Percentiles rank a stretch among this genome's conserved stretches.
These are phyloP conservation scores for Rhizoglyphus robini DNA, from an alignment of 1,140 invertebrate genomes.

Conservation along the genomic window DNA sequence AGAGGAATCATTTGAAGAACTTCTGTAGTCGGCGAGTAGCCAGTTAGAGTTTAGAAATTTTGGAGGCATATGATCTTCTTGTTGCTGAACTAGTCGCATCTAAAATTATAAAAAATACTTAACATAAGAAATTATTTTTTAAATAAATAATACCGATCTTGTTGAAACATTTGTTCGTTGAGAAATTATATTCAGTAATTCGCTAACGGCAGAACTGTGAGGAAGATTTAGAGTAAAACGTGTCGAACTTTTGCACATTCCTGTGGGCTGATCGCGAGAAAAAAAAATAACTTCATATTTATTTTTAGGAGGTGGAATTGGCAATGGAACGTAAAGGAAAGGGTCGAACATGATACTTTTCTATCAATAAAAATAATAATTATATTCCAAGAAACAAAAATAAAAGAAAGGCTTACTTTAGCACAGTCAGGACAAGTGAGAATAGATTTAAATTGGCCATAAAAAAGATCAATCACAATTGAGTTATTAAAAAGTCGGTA, in stretches of 20 bases:
- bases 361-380: slow-evolving; percentile 29
- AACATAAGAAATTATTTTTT: not conserved
- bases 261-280: slow-evolving; percentile 28
- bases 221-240: slow-evolving; percentile 17
- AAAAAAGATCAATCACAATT: slow-evolving; percentile 33
- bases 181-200: slow-evolving; percentile 32
- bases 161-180: slow-evolving; percentile 28
- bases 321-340: slow-evolving; percentile 37
- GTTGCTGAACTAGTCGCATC: not conserved
- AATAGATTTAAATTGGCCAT: slow-evolving; percentile 41
- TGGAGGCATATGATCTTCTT: not conserved
- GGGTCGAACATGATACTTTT: slow-evolving; percentile 41
- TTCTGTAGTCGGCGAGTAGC: not conserved
- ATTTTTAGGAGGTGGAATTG: slow-evolving; percentile 32
- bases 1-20: not conserved
- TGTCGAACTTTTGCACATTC: slow-evolving; percentile 29
- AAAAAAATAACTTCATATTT: slow-evolving; percentile 33
- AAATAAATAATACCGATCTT: not conserved
- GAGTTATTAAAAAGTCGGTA: slow-evolving; percentile 32
- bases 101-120: not conserved
- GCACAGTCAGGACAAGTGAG: slow-evolving; percentile 39
- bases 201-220: slow-evolving; percentile 32
- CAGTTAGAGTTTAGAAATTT: slow-evolving; percentile 1
- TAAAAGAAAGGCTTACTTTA: slow-evolving; percentile 32
- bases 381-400: not conserved